A percentile compares a stretch with the other conserved stretches of the same genome.
phyloP scores from a whole-genome alignment of 2,797 vertebrate species.

The Oreochromis grahami region DNA sequence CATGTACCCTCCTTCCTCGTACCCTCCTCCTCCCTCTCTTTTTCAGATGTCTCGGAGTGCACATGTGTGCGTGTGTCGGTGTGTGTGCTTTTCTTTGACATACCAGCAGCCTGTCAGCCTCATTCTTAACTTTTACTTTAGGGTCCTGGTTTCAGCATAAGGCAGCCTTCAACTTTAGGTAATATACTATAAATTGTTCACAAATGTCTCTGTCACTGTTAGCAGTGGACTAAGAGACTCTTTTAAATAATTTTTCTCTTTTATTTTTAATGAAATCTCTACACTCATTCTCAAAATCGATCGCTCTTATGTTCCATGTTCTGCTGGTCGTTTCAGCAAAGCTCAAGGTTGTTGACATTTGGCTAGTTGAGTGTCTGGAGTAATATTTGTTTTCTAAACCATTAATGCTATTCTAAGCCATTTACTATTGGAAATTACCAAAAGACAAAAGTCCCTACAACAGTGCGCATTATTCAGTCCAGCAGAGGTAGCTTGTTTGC shows the following conservation, averaged over 20 bases:
- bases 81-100: background rate
- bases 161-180: background rate
- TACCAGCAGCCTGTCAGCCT: background rate
- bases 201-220: background rate
- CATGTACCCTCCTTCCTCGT: background rate
- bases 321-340: background rate
- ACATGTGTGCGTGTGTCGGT: background rate
- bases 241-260: background rate
- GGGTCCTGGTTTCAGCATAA: background rate
- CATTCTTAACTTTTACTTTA: background rate
- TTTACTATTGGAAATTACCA: background rate
- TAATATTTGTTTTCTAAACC: background rate
- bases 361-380: background rate
- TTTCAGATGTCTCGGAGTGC: background rate
- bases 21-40: background rate
- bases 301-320: background rate
- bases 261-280: background rate
- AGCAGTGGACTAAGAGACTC: accelerated
- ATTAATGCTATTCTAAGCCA: background rate
- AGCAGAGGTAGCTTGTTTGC: background rate
- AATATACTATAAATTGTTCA: background rate
- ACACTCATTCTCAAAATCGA: background rate
- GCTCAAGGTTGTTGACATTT: background rate
- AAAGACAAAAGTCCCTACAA: background rate
- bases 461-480: background rate